Percentiles rank a stretch among this genome's conserved stretches.
phyloP scores from a whole-genome alignment of 2,888 invertebrate genomes.

The Cybosia mesomella region DNA sequence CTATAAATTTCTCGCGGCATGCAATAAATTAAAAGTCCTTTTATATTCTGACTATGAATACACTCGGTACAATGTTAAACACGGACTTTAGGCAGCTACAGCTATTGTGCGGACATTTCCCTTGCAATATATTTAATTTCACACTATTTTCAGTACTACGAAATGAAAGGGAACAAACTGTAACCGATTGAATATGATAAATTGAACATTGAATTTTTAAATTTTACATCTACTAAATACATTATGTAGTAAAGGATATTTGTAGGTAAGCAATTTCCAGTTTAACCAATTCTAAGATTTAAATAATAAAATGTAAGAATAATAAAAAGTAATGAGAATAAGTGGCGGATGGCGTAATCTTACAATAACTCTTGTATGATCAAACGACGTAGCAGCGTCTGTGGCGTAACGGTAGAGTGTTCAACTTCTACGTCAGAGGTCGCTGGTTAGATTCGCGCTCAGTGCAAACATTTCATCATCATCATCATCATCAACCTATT shows the following conservation, averaged over 20 bases:
- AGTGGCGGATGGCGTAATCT: background rate
- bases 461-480: too few relatives aligned
- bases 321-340: background rate
- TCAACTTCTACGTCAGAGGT: too few relatives aligned
- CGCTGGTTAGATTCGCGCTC: too few relatives aligned
- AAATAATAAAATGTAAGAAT: background rate
- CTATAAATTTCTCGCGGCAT: constrained; percentile 67
- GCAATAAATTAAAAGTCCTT: constrained; percentile 71
- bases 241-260: too few relatives aligned
- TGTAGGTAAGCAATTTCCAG: too few relatives aligned
- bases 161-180: background rate
- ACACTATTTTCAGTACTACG: background rate
- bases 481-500: too few relatives aligned
- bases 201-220: background rate
- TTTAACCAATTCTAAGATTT: too few relatives aligned
- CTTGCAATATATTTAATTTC: constrained; percentile 2
- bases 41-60: constrained; percentile 43
- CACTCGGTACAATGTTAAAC: constrained; percentile 36
- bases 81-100: constrained; percentile 31
- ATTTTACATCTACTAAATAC: too few relatives aligned
- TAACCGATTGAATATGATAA: background rate
- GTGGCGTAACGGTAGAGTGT: too few relatives aligned
- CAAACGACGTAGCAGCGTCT: too few relatives aligned
- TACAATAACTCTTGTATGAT: too few relatives aligned
- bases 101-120: constrained; percentile 15